These are phyloP conservation scores for Drosophila nigrodunni DNA, from an alignment of 1,140 invertebrate species.

Conservation along the genomic window DNA sequence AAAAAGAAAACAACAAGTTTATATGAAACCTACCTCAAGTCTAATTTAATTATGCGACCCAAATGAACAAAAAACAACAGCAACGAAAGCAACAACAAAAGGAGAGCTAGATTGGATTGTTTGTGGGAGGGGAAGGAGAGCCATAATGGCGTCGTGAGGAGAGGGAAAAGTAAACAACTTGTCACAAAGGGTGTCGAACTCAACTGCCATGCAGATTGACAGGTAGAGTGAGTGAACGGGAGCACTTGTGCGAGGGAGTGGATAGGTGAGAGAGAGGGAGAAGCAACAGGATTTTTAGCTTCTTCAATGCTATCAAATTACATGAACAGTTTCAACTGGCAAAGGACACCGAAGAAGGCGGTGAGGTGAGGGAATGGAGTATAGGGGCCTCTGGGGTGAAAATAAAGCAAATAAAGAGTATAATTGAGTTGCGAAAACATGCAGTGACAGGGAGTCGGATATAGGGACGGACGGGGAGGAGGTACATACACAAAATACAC, in stretches of 20 bases:
- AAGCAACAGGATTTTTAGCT: slow-evolving; percentile 14
- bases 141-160: not conserved
- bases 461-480: no score
- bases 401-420: slow-evolving; percentile 4
- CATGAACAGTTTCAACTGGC: slow-evolving; percentile 10
- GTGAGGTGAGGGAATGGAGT: not conserved
- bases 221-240: not conserved
- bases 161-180: slow-evolving; percentile 2
- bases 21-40: slow-evolving; percentile 64
- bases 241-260: not conserved
- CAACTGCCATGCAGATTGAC: slow-evolving; percentile 25
- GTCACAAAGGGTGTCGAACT: slow-evolving; percentile 25
- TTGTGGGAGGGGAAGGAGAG: not conserved
- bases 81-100: slow-evolving; percentile 4
- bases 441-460: not conserved
- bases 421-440: slow-evolving; percentile 29
- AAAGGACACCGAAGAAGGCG: no score
- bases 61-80: slow-evolving; percentile 29
- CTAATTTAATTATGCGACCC: slow-evolving; percentile 61
- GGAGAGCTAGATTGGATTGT: slow-evolving; percentile 3
- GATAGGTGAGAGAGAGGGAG: not conserved
- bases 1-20: slow-evolving; percentile 17
- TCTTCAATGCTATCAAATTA: slow-evolving; percentile 25
- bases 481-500: no score
- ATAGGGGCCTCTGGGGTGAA: not conserved